phyloP scores from a whole-genome alignment of 2,888 invertebrate species.

The Torymus auratus region DNA sequence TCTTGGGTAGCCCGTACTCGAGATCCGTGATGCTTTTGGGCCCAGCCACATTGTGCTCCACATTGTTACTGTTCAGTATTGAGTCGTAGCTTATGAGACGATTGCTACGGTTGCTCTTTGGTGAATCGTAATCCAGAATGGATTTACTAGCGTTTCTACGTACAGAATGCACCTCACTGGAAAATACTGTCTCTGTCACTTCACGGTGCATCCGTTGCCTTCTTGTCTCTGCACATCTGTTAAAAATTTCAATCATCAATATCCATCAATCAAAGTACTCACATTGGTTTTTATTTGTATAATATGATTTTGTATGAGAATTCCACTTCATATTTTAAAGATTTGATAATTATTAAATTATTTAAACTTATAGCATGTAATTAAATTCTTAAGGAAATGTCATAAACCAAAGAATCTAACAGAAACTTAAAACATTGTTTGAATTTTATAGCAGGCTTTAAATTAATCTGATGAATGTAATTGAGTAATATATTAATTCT shows the following conservation, averaged over 20 bases:
- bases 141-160: slow-evolving; percentile 77
- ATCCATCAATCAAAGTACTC: not conserved
- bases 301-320: no score
- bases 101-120: slow-evolving; percentile 71
- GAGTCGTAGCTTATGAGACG: slow-evolving; percentile 74
- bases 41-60: slow-evolving; percentile 70
- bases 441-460: no score
- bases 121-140: slow-evolving; percentile 74
- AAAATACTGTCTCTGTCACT: slow-evolving; percentile 81
- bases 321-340: no score
- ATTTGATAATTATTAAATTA: no score
- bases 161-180: slow-evolving; percentile 81
- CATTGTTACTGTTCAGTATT: slow-evolving; percentile 75
- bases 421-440: no score
- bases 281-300: no score
- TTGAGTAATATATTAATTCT: no score
- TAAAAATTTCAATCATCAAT: slow-evolving; percentile 48
- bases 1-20: slow-evolving; percentile 74
- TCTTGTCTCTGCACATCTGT: slow-evolving; percentile 75
- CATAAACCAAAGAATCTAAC: no score
- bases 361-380: no score
- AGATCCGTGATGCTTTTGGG: slow-evolving; percentile 74
- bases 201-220: slow-evolving; percentile 78
- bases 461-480: no score
- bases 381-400: no score